A percentile compares a stretch with the other conserved stretches of the same genome.
Conservation (phyloP, 2,888 invertebrate genomes). For the Andrena camellia region DNA sequence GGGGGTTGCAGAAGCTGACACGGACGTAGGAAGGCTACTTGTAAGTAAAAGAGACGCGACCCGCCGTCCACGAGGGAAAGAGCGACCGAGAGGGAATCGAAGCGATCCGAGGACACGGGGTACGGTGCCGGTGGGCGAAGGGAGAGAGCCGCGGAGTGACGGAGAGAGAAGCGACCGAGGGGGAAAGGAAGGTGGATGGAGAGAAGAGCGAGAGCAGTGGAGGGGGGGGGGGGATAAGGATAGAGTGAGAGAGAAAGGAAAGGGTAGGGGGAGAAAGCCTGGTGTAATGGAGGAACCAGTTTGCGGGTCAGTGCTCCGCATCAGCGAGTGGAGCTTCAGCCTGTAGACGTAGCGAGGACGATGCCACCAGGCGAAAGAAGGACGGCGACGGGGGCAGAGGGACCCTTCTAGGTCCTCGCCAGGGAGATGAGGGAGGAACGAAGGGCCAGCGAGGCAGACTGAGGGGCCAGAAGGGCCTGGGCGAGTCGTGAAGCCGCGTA, state of each 20-base stretch:
- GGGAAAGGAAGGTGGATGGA: slow-evolving; percentile 24
- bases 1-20: slow-evolving; percentile 65
- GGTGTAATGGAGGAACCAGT: slow-evolving; percentile 82
- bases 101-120: slow-evolving; percentile 51
- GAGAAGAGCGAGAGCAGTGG: slow-evolving; percentile 15
- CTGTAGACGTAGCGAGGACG: slow-evolving; percentile 72
- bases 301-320: slow-evolving; percentile 83
- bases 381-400: slow-evolving; percentile 63
- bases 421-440: slow-evolving; percentile 65
- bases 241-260: slow-evolving; percentile 45
- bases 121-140: slow-evolving; percentile 14
- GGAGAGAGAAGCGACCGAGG: not conserved
- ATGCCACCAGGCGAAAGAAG: slow-evolving; percentile 72
- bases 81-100: slow-evolving; percentile 33
- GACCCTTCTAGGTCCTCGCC: slow-evolving; percentile 61
- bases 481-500: slow-evolving; percentile 50
- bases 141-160: slow-evolving; percentile 7
- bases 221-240: slow-evolving; percentile 12
- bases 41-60: slow-evolving; percentile 63
- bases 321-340: slow-evolving; percentile 76
- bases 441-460: slow-evolving; percentile 59
- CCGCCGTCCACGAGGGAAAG: slow-evolving; percentile 4
- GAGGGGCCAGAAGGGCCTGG: slow-evolving; percentile 61
- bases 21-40: slow-evolving; percentile 61
- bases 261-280: slow-evolving; percentile 69